Evolutionary conservation across 2,113 vertebrate species (phyloP).

Genomic region (Rhizomys pruinosus): DNA sequence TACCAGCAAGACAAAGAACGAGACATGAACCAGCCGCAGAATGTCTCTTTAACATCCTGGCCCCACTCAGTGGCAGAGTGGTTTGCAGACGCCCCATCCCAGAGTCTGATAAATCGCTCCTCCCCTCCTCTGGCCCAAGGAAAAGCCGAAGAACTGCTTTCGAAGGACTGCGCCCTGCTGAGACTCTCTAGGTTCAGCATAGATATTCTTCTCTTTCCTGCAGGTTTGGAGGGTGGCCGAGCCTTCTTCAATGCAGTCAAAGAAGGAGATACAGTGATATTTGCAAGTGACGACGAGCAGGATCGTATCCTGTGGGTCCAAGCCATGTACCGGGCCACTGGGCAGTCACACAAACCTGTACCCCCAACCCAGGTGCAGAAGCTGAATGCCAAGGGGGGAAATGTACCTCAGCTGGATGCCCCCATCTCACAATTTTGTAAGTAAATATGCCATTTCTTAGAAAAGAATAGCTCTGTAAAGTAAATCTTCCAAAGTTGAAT

Average conservation of each 20-base stretch:
- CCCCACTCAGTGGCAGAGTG: not conserved
- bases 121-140: not conserved
- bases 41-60: not conserved
- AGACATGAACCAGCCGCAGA: not conserved
- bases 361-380: conserved; percentile 99
- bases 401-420: conserved; percentile 95
- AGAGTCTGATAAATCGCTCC: not conserved
- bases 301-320: conserved; percentile 99
- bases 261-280: conserved; percentile 99
- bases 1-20: not conserved
- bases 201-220: conserved; percentile 31
- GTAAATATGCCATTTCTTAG: conserved; percentile 86
- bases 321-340: conserved; percentile 98
- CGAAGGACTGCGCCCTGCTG: not conserved
- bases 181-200: not conserved
- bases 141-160: not conserved
- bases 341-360: conserved; percentile 98
- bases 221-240: conserved; percentile 97
- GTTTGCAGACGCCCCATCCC: not conserved
- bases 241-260: conserved; percentile 99
- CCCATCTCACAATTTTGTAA: conserved; percentile 99
- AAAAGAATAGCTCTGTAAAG: conserved; percentile 67
- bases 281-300: conserved; percentile 98
- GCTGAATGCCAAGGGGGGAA: conserved; percentile 96
- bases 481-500: conserved; percentile 46